Evolutionary conservation across 2,797 vertebrate genomes (phyloP), one percentile per base, ranked within the genome.

Genomic region (Microctenopoma stevenorrisi): DNA sequence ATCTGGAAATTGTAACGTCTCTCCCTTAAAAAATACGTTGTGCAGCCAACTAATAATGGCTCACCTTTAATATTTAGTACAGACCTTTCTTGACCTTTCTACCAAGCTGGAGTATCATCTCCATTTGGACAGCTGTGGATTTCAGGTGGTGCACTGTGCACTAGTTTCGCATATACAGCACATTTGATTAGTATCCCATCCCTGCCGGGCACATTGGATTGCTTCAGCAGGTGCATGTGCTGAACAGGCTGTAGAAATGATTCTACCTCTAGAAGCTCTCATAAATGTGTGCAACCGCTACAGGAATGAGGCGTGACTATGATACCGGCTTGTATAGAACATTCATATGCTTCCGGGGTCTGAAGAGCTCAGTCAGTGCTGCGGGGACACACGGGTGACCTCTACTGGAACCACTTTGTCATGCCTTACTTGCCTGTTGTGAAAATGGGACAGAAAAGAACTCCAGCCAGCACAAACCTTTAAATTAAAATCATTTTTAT

Each of bases 321-420:
- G 4, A 14, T 5, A 28, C 14, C 12, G 6, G 46, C 18, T 30
- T 55, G 28, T 46, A 68, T 52, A 54, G 15, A 33, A 33, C 30
- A 5, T 7, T 33, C 5, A 33, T 33, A 33, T 33, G 30, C 30
- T 6, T 7, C 30, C 4, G 1, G 30, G 61, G 3, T 37, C 40
- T 65, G 28, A 69, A 60, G 59, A 64, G 65, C 46, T 66, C 68
- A 0, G 50, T 52, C 57, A 49, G 72, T 49, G 66, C 76, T 79
- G 57, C 4, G 25, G 46, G 65, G 66, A 70, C 64, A 55, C 63
- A 59, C 40, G 43, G 58, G 40, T 69, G 78, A 73, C 63, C 46
- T 64, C 18, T 44, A 15, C 48, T 56, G 33, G 18, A 70, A 57
- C 60, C 65, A 68, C 63, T 68, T 63, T n/a, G 55, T 64, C 35